phyloP scores from a whole-genome alignment of 2,797 vertebrate genomes.

The Oreochromis grahami region DNA sequence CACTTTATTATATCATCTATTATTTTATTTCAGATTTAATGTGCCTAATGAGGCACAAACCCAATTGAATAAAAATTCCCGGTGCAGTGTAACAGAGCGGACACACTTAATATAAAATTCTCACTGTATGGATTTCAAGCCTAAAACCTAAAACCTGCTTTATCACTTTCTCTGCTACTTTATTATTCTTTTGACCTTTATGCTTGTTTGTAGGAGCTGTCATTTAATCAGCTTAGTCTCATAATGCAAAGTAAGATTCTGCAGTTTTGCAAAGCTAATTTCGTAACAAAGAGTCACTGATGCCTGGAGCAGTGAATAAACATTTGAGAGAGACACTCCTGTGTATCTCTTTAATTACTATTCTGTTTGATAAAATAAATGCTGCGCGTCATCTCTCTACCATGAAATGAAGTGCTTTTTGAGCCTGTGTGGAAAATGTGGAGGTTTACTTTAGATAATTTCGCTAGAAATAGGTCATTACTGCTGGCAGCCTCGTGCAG shows the following conservation, averaged over 20 bases:
- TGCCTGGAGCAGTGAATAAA: constrained; percentile 33
- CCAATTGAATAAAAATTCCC: neutral
- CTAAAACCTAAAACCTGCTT: neutral
- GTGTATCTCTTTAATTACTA: constrained; percentile 42
- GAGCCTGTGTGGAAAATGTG: constrained; percentile 8
- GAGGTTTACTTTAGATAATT: constrained; percentile 27
- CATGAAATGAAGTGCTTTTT: constrained; percentile 42
- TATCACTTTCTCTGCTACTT: neutral
- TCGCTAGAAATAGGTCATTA: constrained; percentile 30
- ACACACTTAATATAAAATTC: neutral
- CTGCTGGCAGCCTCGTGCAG: neutral
- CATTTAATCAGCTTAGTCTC: constrained; percentile 6
- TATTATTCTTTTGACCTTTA: neutral
- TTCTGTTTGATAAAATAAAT: constrained; percentile 44
- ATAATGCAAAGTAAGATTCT: constrained; percentile 3
- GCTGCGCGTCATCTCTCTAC: constrained; percentile 23
- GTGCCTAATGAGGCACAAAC: neutral
- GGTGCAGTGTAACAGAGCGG: fast-evolving
- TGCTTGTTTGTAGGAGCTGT: neutral
- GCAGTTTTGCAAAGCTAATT: constrained; percentile 23
- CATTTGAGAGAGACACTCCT: constrained; percentile 24
- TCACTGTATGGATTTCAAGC: neutral
- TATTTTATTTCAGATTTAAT: neutral
- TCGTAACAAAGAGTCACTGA: constrained; percentile 16
- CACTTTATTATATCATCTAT: neutral